Percentiles rank a stretch among this genome's conserved stretches.
These are phyloP conservation scores for Epinephelus malabaricus DNA, from an alignment of 2,797 vertebrate genomes.

Conservation along the genomic window DNA sequence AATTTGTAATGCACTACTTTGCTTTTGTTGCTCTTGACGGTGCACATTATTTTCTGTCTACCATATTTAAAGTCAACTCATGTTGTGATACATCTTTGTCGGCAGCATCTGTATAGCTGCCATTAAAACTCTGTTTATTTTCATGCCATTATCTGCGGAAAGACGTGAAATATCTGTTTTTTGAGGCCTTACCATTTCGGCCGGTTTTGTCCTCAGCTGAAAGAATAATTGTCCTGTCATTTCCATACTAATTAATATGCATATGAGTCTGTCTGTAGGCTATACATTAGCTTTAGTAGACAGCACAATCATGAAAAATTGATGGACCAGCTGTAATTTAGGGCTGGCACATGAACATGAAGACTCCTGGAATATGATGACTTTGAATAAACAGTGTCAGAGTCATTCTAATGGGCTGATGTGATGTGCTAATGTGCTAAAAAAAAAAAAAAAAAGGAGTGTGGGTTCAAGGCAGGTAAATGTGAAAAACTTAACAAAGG, in stretches of 20 bases:
- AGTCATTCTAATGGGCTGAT: slow-evolving; percentile 37
- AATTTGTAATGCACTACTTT: slow-evolving; percentile 43
- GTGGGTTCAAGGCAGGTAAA: slow-evolving; percentile 52
- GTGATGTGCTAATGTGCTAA: slow-evolving; percentile 43
- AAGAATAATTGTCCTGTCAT: slow-evolving; percentile 79
- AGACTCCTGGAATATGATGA: slow-evolving; percentile 55
- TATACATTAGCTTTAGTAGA: slow-evolving; percentile 73
- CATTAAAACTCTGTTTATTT: slow-evolving; percentile 21
- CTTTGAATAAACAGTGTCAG: slow-evolving; percentile 68
- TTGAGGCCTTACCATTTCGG: slow-evolving; percentile 21
- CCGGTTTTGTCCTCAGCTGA: slow-evolving; percentile 58
- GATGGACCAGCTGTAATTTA: slow-evolving; percentile 74
- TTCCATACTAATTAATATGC: slow-evolving; percentile 77
- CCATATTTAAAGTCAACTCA: slow-evolving; percentile 46
- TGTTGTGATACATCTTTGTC: slow-evolving; percentile 34
- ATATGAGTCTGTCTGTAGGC: slow-evolving; percentile 74
- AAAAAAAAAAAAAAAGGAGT: background rate
- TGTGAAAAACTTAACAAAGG: slow-evolving; percentile 53
- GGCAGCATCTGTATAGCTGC: slow-evolving; percentile 18
- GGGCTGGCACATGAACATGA: slow-evolving; percentile 59
- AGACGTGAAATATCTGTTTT: slow-evolving; percentile 15
- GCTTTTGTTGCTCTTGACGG: slow-evolving; percentile 47
- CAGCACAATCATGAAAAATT: slow-evolving; percentile 80
- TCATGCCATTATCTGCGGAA: slow-evolving; percentile 13
- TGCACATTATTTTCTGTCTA: slow-evolving; percentile 40